These are phyloP conservation scores for Cactoblastis cactorum DNA, from an alignment of 2,888 invertebrate species.

Conservation along the genomic window DNA sequence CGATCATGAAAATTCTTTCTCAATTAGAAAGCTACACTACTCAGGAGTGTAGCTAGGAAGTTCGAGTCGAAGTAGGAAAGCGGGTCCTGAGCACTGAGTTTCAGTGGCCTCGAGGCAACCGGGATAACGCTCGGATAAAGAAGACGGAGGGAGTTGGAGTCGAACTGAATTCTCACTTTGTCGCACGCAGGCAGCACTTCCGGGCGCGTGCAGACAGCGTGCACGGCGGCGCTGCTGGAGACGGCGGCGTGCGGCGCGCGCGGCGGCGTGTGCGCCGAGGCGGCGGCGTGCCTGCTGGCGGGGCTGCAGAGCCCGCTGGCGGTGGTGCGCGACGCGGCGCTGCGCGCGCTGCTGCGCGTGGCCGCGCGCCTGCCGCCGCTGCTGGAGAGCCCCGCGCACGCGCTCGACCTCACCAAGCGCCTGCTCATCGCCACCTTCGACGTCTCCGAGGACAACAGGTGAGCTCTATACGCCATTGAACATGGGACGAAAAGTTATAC, in stretches of 20 bases:
- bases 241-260: constrained; percentile 88
- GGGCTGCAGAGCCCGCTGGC: constrained; percentile 86
- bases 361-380: constrained; percentile 85
- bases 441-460: constrained; percentile 85
- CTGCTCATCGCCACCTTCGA: constrained; percentile 93
- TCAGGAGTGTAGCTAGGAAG: no score
- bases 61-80: no score
- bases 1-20: no score
- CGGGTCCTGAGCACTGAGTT: no score
- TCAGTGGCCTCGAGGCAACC: no score
- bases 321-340: constrained; percentile 88
- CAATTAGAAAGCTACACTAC: no score
- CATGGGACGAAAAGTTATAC: no score
- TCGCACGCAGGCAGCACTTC: constrained; percentile 72
- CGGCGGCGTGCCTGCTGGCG: constrained; percentile 86
- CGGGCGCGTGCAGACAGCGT: constrained; percentile 87
- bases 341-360: constrained; percentile 86
- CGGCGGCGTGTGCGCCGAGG: constrained; percentile 78
- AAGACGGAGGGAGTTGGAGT: no score
- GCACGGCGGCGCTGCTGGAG: constrained; percentile 88
- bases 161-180: no score
- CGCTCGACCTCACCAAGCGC: constrained; percentile 82
- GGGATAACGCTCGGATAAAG: no score
- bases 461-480: no score
- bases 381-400: constrained; percentile 78